These are phyloP conservation scores for Lethenteron reissneri DNA, from an alignment of 2,113 vertebrate genomes.

Conservation along the genomic window DNA sequence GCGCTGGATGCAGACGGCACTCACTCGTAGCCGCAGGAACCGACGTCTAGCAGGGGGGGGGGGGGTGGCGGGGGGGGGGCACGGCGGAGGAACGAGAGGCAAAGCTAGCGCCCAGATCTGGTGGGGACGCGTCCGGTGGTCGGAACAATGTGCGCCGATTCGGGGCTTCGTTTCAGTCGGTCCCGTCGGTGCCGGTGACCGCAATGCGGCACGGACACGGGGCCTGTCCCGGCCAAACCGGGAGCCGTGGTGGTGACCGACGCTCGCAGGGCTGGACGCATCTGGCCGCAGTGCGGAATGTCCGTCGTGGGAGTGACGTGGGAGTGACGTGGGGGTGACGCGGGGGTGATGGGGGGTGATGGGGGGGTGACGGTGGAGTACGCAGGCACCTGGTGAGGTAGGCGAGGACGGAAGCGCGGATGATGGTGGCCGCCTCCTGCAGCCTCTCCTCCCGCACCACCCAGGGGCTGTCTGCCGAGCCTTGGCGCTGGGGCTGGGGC, in stretches of 20 bases:
- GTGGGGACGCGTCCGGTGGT: constrained; percentile 43
- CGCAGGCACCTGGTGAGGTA: constrained; percentile 53
- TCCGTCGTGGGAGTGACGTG: too few relatives aligned
- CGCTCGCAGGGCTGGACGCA: too few relatives aligned
- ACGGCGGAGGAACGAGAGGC: constrained; percentile 43
- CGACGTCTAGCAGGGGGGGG: constrained; percentile 37
- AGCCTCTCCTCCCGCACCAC: constrained; percentile 53
- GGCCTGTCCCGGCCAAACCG: too few relatives aligned
- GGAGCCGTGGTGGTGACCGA: too few relatives aligned
- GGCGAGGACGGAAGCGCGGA: constrained; percentile 65
- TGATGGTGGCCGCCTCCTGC: constrained; percentile 52
- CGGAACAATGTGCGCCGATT: constrained; percentile 6
- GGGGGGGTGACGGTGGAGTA: too few relatives aligned
- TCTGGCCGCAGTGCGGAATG: too few relatives aligned
- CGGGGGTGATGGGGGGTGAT: too few relatives aligned
- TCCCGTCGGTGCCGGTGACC: too few relatives aligned
- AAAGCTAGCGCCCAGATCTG: constrained; percentile 35
- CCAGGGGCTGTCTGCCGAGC: constrained; percentile 17
- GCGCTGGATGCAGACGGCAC: constrained; percentile 44
- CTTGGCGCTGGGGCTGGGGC: too few relatives aligned
- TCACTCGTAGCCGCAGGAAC: constrained; percentile 31
- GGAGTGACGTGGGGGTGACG: too few relatives aligned
- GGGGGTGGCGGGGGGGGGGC: constrained; percentile 11
- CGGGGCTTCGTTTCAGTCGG: too few relatives aligned
- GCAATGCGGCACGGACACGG: too few relatives aligned